These are phyloP conservation scores for Limnephilus auricula DNA, from an alignment of 2,888 invertebrate species.

Conservation along the genomic window DNA sequence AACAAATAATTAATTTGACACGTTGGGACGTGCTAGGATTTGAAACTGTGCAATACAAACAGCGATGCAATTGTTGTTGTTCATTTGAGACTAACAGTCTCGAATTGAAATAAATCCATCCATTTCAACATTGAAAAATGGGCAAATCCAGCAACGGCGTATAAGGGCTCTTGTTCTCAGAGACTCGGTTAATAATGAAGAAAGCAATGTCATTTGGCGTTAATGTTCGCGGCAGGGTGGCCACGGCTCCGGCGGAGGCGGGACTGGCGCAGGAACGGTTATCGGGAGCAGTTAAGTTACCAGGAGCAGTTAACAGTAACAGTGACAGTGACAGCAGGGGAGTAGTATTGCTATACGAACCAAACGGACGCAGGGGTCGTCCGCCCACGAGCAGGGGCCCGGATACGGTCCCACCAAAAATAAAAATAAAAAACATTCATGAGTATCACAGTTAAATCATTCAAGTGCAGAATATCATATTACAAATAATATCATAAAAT, in stretches of 20 bases:
- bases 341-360: slow-evolving; percentile 57
- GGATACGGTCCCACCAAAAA: slow-evolving; percentile 64
- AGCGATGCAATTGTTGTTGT: neutral
- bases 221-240: neutral
- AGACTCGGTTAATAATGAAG: neutral
- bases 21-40: neutral
- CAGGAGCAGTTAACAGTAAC: neutral
- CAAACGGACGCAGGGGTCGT: slow-evolving; percentile 62
- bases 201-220: neutral
- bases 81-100: too few relatives aligned
- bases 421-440: slow-evolving; percentile 62
- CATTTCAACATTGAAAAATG: too few relatives aligned
- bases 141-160: too few relatives aligned
- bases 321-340: slow-evolving; percentile 21
- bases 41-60: neutral
- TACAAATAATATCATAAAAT: slow-evolving; percentile 10
- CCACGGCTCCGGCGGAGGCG: neutral
- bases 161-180: neutral
- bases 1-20: neutral
- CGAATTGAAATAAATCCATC: too few relatives aligned
- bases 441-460: slow-evolving; percentile 52
- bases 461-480: slow-evolving; percentile 15
- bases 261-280: neutral
- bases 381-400: slow-evolving; percentile 61
- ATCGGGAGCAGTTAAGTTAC: neutral